phyloP scores from a whole-genome alignment of 2,888 invertebrate genomes.

The Tachina lurida region DNA sequence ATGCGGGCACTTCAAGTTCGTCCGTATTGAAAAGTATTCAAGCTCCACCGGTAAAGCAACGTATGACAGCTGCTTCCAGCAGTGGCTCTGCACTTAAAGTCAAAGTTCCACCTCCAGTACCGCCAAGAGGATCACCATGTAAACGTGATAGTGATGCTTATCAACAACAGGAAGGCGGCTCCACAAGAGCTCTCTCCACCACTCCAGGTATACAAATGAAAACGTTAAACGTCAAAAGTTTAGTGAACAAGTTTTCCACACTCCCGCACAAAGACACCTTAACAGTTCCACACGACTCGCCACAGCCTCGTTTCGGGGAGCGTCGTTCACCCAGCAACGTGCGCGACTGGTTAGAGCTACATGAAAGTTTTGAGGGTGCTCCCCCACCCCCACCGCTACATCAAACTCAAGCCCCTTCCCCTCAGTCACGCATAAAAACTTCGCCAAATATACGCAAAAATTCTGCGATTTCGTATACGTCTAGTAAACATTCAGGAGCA shows the following conservation, averaged over 20 bases:
- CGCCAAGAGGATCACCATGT: constrained; percentile 91
- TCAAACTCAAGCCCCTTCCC: constrained; percentile 42
- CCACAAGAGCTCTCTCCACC: constrained; percentile 70
- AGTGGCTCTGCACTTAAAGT: constrained; percentile 85
- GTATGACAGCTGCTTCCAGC: constrained; percentile 85
- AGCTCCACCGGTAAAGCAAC: constrained; percentile 77
- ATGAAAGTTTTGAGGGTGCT: constrained; percentile 77
- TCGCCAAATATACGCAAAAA: constrained; percentile 71
- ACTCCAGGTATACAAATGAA: constrained; percentile 77
- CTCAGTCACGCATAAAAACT: constrained; percentile 44
- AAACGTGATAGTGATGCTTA: constrained; percentile 77
- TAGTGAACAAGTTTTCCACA: constrained; percentile 66
- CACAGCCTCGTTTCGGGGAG: constrained; percentile 80
- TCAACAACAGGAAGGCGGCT: constrained; percentile 71
- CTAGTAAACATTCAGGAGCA: constrained; percentile 76
- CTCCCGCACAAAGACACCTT: constrained; percentile 63
- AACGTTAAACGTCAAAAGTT: constrained; percentile 67
- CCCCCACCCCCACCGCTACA: constrained; percentile 33
- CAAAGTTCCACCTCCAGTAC: constrained; percentile 94
- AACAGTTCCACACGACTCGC: constrained; percentile 65
- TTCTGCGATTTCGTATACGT: constrained; percentile 76
- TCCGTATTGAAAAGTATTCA: constrained; percentile 55
- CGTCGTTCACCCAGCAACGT: constrained; percentile 82
- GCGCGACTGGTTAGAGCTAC: constrained; percentile 82
- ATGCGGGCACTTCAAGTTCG: constrained; percentile 54